Conservation (phyloP, 1,140 invertebrate genomes). For the Popillia japonica region DNA sequence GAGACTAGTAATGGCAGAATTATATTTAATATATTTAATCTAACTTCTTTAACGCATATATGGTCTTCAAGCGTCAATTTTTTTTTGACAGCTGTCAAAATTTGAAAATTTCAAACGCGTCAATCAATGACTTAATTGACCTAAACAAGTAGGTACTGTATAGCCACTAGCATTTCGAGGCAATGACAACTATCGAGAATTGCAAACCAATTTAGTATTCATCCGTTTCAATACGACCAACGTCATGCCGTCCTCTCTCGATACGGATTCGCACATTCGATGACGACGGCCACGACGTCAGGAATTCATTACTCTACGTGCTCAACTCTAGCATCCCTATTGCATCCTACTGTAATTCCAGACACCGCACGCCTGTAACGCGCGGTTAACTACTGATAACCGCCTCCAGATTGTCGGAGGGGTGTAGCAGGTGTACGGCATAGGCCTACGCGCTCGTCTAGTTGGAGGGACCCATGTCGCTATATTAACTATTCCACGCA, state of each 20-base stretch:
- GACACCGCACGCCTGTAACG: constrained; percentile 4
- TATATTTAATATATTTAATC: too few relatives aligned
- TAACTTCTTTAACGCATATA: too few relatives aligned
- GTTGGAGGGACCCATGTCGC: not conserved
- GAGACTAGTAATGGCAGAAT: too few relatives aligned
- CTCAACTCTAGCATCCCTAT: not conserved
- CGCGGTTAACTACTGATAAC: constrained; percentile 34
- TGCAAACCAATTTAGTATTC: constrained; percentile 13
- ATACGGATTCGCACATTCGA: constrained; percentile 20
- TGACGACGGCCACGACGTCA: not conserved
- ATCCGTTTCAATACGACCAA: not conserved
- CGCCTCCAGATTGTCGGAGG: constrained; percentile 14
- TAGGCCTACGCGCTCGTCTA: not conserved
- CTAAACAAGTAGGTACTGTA: too few relatives aligned
- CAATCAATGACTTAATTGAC: too few relatives aligned
- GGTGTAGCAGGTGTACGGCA: constrained; percentile 7
- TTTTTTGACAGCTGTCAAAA: too few relatives aligned
- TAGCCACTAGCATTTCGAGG: too few relatives aligned
- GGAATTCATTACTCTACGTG: constrained; percentile 15
- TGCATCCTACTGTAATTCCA: not conserved
- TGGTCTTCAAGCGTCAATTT: too few relatives aligned
- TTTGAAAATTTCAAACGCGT: too few relatives aligned
- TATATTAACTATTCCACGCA: constrained; percentile 33
- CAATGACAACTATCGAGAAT: not conserved
- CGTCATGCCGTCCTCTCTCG: not conserved